These are phyloP conservation scores for Poeciliopsis prolifica DNA, from an alignment of 2,113 vertebrate species.

Conservation along the genomic window DNA sequence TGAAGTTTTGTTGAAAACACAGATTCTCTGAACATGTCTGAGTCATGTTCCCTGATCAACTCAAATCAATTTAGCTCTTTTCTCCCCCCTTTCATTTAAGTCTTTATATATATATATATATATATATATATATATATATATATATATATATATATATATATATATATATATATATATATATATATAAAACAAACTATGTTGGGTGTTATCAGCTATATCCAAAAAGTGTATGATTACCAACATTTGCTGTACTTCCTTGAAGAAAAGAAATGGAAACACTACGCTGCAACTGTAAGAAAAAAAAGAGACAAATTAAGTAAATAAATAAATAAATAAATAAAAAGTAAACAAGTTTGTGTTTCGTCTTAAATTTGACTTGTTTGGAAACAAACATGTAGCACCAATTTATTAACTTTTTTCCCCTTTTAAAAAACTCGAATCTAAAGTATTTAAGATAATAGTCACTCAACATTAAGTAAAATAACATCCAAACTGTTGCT, in stretches of 20 bases:
- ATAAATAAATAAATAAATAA: not conserved
- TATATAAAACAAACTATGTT: not conserved
- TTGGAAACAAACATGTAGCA: not conserved
- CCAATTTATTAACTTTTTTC: not conserved
- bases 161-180: too few relatives aligned
- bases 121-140: too few relatives aligned
- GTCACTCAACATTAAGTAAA: not conserved
- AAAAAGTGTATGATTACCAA: not conserved
- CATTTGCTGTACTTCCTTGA: not conserved
- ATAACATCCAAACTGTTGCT: not conserved
- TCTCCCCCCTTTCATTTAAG: not conserved
- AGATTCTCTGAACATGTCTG: conserved; percentile 55
- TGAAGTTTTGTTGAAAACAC: conserved; percentile 71
- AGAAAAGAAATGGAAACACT: not conserved
- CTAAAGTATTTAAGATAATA: not conserved
- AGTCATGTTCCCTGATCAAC: conserved; percentile 52
- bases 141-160: too few relatives aligned
- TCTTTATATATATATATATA: not conserved
- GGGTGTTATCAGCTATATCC: not conserved
- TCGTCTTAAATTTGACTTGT: not conserved
- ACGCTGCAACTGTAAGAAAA: not conserved
- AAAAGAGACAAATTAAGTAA: not conserved
- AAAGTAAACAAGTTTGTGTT: not conserved
- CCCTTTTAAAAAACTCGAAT: not conserved
- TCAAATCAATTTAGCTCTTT: conserved; percentile 16